phyloP scores from a whole-genome alignment of 1,140 invertebrate genomes.

The Brachionus manjavacas region DNA sequence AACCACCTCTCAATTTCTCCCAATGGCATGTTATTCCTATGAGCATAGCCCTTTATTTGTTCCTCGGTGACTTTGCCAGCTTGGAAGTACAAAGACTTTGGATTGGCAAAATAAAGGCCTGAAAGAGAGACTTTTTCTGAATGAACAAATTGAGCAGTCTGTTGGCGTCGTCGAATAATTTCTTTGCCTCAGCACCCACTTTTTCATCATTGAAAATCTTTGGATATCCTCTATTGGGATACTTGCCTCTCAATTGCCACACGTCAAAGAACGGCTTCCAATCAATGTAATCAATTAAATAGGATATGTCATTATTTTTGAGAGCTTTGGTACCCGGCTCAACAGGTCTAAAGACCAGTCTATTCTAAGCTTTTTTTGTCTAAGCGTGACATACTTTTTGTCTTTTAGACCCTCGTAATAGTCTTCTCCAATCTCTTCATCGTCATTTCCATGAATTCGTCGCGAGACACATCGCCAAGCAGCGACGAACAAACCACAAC shows the following conservation, averaged over 20 bases:
- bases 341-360: conserved; percentile 47
- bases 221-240: conserved; percentile 64
- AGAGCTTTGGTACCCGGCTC: conserved; percentile 60
- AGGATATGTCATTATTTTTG: conserved; percentile 59
- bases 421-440: conserved; percentile 61
- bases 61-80: conserved; percentile 63
- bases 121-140: conserved; percentile 59
- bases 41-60: conserved; percentile 62
- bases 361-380: conserved; percentile 14
- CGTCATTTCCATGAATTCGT: conserved; percentile 61
- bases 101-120: conserved; percentile 64
- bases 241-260: conserved; percentile 65
- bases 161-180: conserved; percentile 63
- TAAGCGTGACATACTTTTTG: conserved; percentile 36
- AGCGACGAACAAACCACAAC: conserved; percentile 58
- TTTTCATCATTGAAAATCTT: conserved; percentile 64
- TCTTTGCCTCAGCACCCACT: conserved; percentile 62
- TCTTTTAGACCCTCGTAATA: conserved; percentile 63
- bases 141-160: conserved; percentile 60
- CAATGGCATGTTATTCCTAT: conserved; percentile 55
- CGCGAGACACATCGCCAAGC: conserved; percentile 47
- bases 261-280: conserved; percentile 68
- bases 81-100: conserved; percentile 63
- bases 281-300: conserved; percentile 62
- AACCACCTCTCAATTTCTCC: conserved; percentile 60